Evolutionary conservation across 2,888 invertebrate genomes (phyloP).

Genomic region (Hoplodrina ambigua): DNA sequence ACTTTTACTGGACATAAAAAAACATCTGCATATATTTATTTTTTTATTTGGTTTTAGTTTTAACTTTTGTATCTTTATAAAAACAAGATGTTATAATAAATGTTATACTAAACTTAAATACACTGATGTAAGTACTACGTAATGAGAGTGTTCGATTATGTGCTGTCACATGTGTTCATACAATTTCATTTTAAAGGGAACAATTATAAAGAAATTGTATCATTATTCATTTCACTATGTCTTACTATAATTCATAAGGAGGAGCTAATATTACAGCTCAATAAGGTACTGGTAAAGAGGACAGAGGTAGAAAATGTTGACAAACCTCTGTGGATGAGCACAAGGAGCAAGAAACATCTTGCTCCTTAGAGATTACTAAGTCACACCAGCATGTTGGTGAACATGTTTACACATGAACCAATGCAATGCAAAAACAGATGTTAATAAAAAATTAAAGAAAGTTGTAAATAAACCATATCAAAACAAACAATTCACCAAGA

Average conservation of each 20-base stretch:
- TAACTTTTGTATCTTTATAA: too few species aligned
- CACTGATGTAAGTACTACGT: too few species aligned
- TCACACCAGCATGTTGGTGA: neutral
- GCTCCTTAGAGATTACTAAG: conserved; percentile 1
- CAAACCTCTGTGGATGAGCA: neutral
- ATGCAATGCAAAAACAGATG: conserved; percentile 19
- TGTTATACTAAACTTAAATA: too few species aligned
- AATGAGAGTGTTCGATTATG: too few species aligned
- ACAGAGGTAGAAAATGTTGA: too few species aligned
- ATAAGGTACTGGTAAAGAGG: neutral
- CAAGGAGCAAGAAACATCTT: neutral
- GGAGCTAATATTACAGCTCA: neutral
- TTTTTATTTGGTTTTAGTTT: too few species aligned
- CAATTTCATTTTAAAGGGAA: neutral
- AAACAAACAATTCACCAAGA: conserved; percentile 42
- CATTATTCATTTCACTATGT: too few species aligned
- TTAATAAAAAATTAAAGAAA: conserved; percentile 34
- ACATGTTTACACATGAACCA: neutral
- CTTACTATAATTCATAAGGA: neutral
- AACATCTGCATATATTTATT: too few species aligned
- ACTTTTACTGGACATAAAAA: too few species aligned
- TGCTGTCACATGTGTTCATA: neutral
- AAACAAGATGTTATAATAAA: too few species aligned
- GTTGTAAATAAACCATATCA: conserved; percentile 47
- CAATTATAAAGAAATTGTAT: too few species aligned